Conservation (phyloP, 2,797 vertebrate species). For the Chanos chanos region DNA sequence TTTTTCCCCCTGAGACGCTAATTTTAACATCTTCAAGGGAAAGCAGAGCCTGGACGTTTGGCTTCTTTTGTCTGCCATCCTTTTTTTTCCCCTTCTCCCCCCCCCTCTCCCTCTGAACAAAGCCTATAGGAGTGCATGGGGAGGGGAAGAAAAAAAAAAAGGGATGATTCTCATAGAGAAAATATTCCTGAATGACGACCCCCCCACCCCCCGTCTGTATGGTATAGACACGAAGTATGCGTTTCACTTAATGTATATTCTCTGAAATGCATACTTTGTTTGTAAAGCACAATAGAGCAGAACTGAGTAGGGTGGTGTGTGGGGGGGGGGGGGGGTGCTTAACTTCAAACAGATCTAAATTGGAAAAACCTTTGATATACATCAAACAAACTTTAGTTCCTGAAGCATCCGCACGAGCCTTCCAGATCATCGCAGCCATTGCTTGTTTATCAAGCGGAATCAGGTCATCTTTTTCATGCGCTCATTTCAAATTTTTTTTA, state of each 20-base stretch:
- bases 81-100: constrained; percentile 58
- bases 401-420: constrained; percentile 31
- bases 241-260: constrained; percentile 17
- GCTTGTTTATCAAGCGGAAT: constrained; percentile 42
- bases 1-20: constrained; percentile 56
- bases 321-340: no score
- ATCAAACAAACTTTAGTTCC: constrained; percentile 54
- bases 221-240: no score
- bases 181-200: constrained; percentile 24
- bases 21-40: constrained; percentile 76
- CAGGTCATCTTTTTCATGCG: constrained; percentile 32
- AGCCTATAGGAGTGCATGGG: not conserved
- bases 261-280: constrained; percentile 46
- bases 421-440: constrained; percentile 40
- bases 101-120: constrained; percentile 37
- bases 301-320: constrained; percentile 55
- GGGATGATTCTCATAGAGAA: constrained; percentile 25
- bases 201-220: constrained; percentile 6
- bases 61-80: constrained; percentile 66
- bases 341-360: constrained; percentile 62
- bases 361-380: constrained; percentile 64
- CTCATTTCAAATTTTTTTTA: constrained; percentile 28
- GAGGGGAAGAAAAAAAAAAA: constrained; percentile 21
- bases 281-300: constrained; percentile 55
- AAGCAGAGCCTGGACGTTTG: constrained; percentile 66